Conservation (phyloP, 1,140 invertebrate genomes). For the Diorhabda elongata region DNA sequence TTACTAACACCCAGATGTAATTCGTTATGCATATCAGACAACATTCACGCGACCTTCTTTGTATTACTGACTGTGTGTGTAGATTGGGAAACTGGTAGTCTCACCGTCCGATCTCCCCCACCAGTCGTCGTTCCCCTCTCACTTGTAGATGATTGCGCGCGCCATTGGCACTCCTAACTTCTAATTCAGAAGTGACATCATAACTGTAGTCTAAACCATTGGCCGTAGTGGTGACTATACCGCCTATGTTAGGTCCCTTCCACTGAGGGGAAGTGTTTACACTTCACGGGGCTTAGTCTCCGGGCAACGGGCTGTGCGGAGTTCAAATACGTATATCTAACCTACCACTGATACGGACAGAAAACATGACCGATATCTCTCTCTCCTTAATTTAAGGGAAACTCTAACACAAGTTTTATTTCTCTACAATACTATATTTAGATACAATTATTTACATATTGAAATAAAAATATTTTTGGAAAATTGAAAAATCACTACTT, state of each 20-base stretch:
- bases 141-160: slow-evolving; percentile 27
- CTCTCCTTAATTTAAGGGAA: no score
- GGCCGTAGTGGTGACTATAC: slow-evolving; percentile 40
- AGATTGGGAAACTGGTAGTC: slow-evolving; percentile 15
- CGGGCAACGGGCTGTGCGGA: slow-evolving; percentile 44
- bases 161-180: slow-evolving; percentile 31
- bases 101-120: slow-evolving; percentile 13
- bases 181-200: slow-evolving; percentile 31
- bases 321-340: slow-evolving; percentile 33
- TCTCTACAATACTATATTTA: no score
- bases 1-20: slow-evolving; percentile 14
- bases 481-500: no score
- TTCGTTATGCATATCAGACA: slow-evolving; percentile 49
- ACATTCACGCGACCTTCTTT: slow-evolving; percentile 48
- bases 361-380: neutral
- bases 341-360: neutral
- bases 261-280: slow-evolving; percentile 48
- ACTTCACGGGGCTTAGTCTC: slow-evolving; percentile 45
- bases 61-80: slow-evolving; percentile 38
- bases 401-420: no score
- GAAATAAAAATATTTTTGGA: no score
- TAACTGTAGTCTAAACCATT: slow-evolving; percentile 32
- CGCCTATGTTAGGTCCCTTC: slow-evolving; percentile 43
- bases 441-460: no score
- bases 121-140: slow-evolving; percentile 14